Evolutionary conservation across 2,797 vertebrate genomes (phyloP).

Genomic region (Acanthornis magna): DNA sequence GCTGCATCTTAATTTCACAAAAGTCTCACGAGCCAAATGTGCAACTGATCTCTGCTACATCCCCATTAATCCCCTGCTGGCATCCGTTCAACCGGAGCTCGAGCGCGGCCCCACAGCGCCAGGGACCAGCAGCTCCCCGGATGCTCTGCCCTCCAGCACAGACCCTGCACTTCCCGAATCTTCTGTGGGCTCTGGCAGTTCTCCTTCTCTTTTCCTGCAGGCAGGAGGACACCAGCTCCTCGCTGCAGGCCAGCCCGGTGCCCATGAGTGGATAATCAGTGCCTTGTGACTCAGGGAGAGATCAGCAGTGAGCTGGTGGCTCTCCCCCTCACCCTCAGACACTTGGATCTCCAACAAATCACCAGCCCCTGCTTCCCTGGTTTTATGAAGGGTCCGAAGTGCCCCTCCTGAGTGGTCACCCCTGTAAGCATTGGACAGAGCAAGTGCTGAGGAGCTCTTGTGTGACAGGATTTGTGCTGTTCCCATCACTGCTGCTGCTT

Average conservation of each 20-base stretch:
- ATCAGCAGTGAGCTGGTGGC: not conserved
- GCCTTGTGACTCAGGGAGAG: not conserved
- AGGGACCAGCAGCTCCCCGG: not conserved
- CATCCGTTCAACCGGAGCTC: not conserved
- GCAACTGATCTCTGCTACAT: slow-evolving; percentile 60
- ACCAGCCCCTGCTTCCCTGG: not conserved
- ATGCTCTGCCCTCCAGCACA: not conserved
- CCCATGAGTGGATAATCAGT: not conserved
- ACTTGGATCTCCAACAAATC: not conserved
- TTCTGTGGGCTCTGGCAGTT: not conserved
- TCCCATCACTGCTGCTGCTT: not conserved
- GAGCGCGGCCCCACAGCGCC: not conserved
- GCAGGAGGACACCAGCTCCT: not conserved
- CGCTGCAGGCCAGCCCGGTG: not conserved
- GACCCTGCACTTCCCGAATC: not conserved
- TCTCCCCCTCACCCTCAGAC: not conserved
- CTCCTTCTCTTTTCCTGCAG: not conserved
- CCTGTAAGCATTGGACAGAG: not conserved
- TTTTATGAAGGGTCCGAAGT: not conserved
- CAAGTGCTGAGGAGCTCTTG: not conserved
- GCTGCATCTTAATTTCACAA: slow-evolving; percentile 65
- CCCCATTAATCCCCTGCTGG: slow-evolving; percentile 54
- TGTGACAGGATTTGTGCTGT: not conserved
- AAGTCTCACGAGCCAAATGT: slow-evolving; percentile 64
- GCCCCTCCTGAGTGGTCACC: not conserved